These are phyloP conservation scores for Oncorhynchus tshawytscha DNA, from an alignment of 2,113 vertebrate species.

Conservation along the genomic window DNA sequence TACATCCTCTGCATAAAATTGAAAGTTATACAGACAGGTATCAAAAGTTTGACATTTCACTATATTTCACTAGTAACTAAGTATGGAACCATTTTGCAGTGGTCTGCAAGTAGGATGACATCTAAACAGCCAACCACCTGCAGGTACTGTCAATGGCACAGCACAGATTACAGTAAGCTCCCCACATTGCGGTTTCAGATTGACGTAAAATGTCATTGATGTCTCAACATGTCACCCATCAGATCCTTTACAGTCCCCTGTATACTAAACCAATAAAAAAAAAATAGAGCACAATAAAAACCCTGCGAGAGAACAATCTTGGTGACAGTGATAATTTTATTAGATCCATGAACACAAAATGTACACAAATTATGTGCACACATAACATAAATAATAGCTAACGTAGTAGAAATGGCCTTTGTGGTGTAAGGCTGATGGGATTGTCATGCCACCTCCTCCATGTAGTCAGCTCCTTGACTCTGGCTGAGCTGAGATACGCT, in stretches of 20 bases:
- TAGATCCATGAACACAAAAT: conserved; percentile 21
- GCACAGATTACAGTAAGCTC: background rate
- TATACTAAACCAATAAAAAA: background rate
- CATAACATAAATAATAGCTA: conserved; percentile 18
- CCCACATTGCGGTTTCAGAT: background rate
- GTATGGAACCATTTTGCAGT: too few relatives aligned
- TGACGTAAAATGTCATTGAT: background rate
- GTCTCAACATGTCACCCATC: too few relatives aligned
- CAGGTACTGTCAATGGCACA: background rate
- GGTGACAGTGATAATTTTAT: conserved; percentile 9
- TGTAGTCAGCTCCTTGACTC: conserved; percentile 84
- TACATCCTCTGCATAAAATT: too few relatives aligned
- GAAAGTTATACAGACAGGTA: too few relatives aligned
- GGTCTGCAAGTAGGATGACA: too few relatives aligned
- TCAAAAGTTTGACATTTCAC: too few relatives aligned
- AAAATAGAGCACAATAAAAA: background rate
- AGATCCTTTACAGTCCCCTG: too few relatives aligned
- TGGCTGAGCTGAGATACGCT: conserved; percentile 85
- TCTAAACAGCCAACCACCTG: too few relatives aligned
- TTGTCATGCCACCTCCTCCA: conserved; percentile 85
- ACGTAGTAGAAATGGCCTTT: background rate
- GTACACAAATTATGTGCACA: conserved; percentile 3
- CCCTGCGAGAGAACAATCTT: background rate
- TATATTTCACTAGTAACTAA: too few relatives aligned
- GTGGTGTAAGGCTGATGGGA: background rate